Evolutionary conservation across 2,113 vertebrate genomes (phyloP).

Genomic region (Myrmecophaga tridactyla): DNA sequence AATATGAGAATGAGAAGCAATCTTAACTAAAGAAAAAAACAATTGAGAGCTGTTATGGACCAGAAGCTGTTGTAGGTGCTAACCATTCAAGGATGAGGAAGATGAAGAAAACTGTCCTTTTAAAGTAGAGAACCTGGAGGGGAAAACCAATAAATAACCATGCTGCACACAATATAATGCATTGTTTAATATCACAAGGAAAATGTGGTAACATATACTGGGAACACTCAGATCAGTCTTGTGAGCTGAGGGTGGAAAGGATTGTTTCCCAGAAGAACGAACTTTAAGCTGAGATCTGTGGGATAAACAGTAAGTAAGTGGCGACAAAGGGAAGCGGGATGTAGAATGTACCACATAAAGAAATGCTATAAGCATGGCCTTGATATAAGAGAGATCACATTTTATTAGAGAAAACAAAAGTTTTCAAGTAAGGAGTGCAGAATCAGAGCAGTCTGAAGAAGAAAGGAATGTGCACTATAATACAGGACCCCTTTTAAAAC

Average conservation of each 20-base stretch:
- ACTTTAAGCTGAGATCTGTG: background rate
- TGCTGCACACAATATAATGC: background rate
- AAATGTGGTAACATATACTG: background rate
- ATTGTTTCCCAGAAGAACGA: background rate
- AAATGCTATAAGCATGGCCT: background rate
- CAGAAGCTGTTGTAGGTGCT: background rate
- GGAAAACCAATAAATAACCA: background rate
- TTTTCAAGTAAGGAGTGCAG: background rate
- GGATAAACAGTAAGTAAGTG: background rate
- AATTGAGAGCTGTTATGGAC: background rate
- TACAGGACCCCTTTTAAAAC: background rate
- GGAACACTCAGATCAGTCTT: background rate
- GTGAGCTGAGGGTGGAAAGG: background rate
- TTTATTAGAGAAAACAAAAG: background rate
- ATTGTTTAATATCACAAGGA: background rate
- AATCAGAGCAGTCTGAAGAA: background rate
- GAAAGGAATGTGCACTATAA: background rate
- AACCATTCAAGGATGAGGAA: background rate
- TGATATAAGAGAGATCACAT: background rate
- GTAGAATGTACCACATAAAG: background rate
- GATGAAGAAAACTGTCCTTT: background rate
- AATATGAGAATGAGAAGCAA: background rate
- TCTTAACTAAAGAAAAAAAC: background rate
- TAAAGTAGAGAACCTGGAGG: background rate
- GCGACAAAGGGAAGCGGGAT: background rate